Conservation (phyloP, 2,797 vertebrate species). For the Sardinella longiceps region DNA sequence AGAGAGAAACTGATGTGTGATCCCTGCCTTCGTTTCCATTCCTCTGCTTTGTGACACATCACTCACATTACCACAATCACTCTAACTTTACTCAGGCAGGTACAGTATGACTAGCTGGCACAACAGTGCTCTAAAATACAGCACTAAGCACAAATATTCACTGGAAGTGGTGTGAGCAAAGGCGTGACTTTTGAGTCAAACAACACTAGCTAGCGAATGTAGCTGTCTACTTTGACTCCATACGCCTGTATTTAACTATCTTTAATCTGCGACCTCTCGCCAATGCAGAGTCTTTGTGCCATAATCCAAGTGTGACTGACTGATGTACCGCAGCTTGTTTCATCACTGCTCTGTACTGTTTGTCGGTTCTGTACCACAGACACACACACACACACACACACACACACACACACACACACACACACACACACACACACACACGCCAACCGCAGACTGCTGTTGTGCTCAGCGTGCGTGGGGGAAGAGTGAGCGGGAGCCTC, state of each 20-base stretch:
- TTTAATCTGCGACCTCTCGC: not conserved
- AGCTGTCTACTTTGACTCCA: not conserved
- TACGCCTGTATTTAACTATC: not conserved
- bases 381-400: not conserved
- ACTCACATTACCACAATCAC: not conserved
- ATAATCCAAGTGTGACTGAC: not conserved
- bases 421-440: not conserved
- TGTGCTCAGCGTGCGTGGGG: slow-evolving; percentile 29
- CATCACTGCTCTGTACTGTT: not conserved
- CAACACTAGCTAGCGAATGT: not conserved
- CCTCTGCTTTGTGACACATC: slow-evolving; percentile 3
- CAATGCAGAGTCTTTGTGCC: not conserved
- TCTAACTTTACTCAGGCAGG: not conserved
- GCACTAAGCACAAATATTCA: not conserved
- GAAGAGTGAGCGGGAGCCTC: slow-evolving; percentile 57
- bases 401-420: slow-evolving; percentile 16
- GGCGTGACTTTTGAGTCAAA: not conserved
- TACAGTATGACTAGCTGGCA: not conserved
- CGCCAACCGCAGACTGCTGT: slow-evolving; percentile 51
- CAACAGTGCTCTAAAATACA: not conserved
- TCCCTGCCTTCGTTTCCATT: not conserved
- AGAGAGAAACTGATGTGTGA: not conserved
- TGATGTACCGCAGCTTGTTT: not conserved
- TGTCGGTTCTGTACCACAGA: not conserved
- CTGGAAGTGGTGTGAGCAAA: not conserved